A percentile compares a stretch with the other conserved stretches of the same genome.
These are phyloP conservation scores for Philopotamus ludificatus DNA, from an alignment of 1,140 invertebrate species.

Conservation along the genomic window DNA sequence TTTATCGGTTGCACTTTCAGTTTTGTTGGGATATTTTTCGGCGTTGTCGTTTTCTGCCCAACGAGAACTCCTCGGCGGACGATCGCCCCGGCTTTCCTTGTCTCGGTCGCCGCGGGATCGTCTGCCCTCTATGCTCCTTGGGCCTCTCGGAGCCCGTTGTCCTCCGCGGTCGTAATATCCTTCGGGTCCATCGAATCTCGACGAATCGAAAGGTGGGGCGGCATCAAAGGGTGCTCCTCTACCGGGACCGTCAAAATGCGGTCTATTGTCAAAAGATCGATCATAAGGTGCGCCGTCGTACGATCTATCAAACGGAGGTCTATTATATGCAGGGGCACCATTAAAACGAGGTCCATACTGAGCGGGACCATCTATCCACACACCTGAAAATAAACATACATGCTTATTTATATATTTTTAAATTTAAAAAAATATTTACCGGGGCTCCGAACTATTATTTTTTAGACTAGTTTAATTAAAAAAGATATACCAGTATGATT, in stretches of 20 bases:
- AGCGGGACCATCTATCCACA: conserved; percentile 51
- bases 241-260: conserved; percentile 41
- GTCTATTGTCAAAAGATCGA: conserved; percentile 46
- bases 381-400: conserved; percentile 48
- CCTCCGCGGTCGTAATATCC: conserved; percentile 50
- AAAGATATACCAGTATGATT: too few species aligned
- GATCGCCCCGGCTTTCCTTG: conserved; percentile 37
- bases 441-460: too few species aligned
- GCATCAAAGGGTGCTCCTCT: conserved; percentile 42
- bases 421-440: too few species aligned
- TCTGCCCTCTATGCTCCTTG: conserved; percentile 48
- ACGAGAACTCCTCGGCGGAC: conserved; percentile 27
- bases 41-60: conserved; percentile 32
- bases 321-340: conserved; percentile 40
- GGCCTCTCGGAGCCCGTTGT: conserved; percentile 47
- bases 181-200: conserved; percentile 46
- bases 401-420: too few species aligned
- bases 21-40: conserved; percentile 16
- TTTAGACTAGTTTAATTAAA: too few species aligned
- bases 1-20: conserved; percentile 20
- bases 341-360: conserved; percentile 37
- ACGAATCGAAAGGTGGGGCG: conserved; percentile 45
- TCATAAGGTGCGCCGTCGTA: conserved; percentile 48
- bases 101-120: conserved; percentile 44
- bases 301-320: conserved; percentile 38